A percentile compares a stretch with the other conserved stretches of the same genome.
Evolutionary conservation across 2,113 vertebrate genomes (phyloP).

Genomic region (Tinamus guttatus): DNA sequence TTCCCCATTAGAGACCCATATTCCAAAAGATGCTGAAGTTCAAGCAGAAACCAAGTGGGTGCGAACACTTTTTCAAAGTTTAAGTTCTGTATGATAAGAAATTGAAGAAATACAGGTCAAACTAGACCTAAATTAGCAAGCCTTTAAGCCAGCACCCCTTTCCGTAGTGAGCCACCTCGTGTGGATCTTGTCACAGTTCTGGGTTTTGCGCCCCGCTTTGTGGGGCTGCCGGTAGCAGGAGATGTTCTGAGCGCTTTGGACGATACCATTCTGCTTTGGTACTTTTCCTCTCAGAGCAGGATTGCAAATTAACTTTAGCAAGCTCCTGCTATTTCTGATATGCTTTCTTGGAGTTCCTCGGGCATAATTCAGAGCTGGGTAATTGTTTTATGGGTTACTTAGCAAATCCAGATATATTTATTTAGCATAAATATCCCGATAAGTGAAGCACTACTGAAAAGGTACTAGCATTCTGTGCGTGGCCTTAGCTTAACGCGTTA

Average conservation of each 20-base stretch:
- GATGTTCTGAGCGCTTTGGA: not conserved
- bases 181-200: not conserved
- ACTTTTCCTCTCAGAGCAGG: conserved; percentile 19
- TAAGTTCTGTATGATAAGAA: not conserved
- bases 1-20: not conserved
- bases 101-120: not conserved
- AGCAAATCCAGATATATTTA: conserved; percentile 56
- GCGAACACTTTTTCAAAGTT: not conserved
- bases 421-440: not conserved
- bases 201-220: not conserved
- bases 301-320: conserved; percentile 8
- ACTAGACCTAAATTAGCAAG: not conserved
- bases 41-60: not conserved
- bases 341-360: not conserved
- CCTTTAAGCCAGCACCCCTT: not conserved
- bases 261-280: not conserved
- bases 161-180: not conserved
- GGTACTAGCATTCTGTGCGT: not conserved
- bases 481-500: not conserved
- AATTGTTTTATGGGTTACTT: conserved; percentile 62
- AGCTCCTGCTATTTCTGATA: conserved; percentile 12
- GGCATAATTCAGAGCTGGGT: conserved; percentile 28
- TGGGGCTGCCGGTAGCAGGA: accelerated
- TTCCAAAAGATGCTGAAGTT: not conserved
- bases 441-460: not conserved